A percentile compares a stretch with the other conserved stretches of the same genome.
phyloP scores from a whole-genome alignment of 2,113 vertebrate genomes.

The Climacteris rufus region DNA sequence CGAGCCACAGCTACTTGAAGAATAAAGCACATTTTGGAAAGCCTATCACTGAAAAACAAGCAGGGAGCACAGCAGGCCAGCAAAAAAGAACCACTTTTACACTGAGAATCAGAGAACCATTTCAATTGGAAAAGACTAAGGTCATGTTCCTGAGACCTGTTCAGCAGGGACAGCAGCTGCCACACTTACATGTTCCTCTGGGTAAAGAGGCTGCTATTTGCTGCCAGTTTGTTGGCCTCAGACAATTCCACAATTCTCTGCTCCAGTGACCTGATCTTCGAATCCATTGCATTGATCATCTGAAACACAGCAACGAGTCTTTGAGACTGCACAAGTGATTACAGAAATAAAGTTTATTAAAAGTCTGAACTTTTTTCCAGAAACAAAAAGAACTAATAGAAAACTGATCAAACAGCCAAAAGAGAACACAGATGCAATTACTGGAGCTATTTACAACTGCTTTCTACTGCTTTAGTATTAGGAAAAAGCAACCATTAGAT shows the following conservation, averaged over 20 bases:
- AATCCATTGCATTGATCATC: constrained; percentile 99
- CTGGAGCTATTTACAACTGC: background rate
- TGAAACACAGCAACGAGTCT: constrained; percentile 65
- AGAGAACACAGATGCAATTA: background rate
- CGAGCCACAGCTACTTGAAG: background rate
- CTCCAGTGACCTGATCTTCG: constrained; percentile 95
- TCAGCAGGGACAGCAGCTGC: background rate
- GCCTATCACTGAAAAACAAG: background rate
- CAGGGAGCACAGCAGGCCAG: background rate
- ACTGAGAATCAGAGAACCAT: background rate
- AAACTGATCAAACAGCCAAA: background rate
- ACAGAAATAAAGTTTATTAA: background rate
- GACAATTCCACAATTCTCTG: constrained; percentile 95
- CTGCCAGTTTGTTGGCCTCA: constrained; percentile 96
- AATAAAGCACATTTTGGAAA: background rate
- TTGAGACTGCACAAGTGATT: background rate
- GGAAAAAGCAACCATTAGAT: background rate
- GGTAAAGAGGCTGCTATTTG: constrained; percentile 97
- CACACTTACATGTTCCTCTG: constrained; percentile 97
- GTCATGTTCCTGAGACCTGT: background rate
- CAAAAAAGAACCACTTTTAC: background rate
- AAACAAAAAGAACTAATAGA: background rate
- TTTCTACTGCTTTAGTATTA: background rate
- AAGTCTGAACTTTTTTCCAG: background rate
- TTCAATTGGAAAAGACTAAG: background rate